Base-by-base conservation (phyloP, 2,113 vertebrate genomes). In the Prinia subflava region DNA sequence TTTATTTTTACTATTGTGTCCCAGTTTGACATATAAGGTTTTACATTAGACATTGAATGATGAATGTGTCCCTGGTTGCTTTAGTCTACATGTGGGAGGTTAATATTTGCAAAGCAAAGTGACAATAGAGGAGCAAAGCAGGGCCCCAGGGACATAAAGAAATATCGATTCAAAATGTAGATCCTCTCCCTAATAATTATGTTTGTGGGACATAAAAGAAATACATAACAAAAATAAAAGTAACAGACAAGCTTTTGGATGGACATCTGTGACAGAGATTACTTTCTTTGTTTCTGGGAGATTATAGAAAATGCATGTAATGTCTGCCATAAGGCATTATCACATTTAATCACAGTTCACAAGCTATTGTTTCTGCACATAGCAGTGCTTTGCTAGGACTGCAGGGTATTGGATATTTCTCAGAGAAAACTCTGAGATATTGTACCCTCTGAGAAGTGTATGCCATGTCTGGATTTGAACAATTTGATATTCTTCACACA, bases 281-380 rank as follows among this genome's bases (percentile, higher is more conserved):
- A 60, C 52, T 87, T 94, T 79, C 42, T 41, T 83, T 87, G 28
- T 65, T 84, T 90, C 53, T 92, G 30, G 10, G 35, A 93, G n/a
- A 82, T 80, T 84, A 80, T 64, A 78, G 10, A 6, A 83, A 47
- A 92, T 53, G 16, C 35, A 74, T 83, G 68, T 33, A 83, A 90
- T 47, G 13, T 83, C n/a, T 83, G 47, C 56, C 49, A 88, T 74
- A 49, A 80, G 44, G 15, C 3, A 1, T 64, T 91, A 89, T 74
- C 59, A 46, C 35, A 56, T 81, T 89, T 90, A 95, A 90, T 95
- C 79, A 77, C 50, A 89, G 86, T 94, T 95, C 80, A 78, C 60
- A 75, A 81, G 27, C 31, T 62, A 85, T 65, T 85, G 59, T 88
- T 87, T 73, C 42, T 82, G 23, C 33, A 91, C 13, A 84, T 91